Evolutionary conservation across 2,797 vertebrate genomes (phyloP), one percentile per base, ranked within the genome.

Genomic region (Columba guinea): DNA sequence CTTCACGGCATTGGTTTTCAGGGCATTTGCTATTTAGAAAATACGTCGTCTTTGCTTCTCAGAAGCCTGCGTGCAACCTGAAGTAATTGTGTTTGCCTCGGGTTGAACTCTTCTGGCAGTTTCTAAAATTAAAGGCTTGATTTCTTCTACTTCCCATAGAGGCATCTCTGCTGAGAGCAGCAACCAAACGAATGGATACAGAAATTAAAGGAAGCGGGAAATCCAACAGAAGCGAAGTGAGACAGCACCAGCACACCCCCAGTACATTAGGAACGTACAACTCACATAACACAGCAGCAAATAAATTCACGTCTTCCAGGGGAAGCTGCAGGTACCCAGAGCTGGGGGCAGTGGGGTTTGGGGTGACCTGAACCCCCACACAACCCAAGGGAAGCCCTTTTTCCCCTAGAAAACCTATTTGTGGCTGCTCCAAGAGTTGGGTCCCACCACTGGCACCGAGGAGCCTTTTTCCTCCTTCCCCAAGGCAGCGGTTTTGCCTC

Each of bases 261-360:
- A 0, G 0, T 4, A 3, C 39, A 7, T 16, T 5, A 7, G 85
- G 35, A 20, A 11, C 0, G 1, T 0, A 1, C 34, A n/a, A 0
- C 77, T 46, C 69, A 0, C 16, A 1, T 0, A n/a, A 23, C 3
- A 1, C 30, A 19, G 34, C 3, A 24, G 58, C 55, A 26, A 5
- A 35, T 2, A 8, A 32, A 27, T 2, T 2, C 11, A 3, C 10
- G 0, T 37, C 58, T 56, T 30, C 73, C n/a, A 19, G 37, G n/a
- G 76, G 58, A 12, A 1, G 53, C 32, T 21, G 5, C 0, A 44
- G 44, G 44, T 44, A 44, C 59, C 17, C 16, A 0, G 20, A 8
- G 18, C 32, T 13, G 79, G 49, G 34, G 34, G 44, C 18, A 15
- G 46, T 3, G 27, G 70, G 12, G 13, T 14, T 2, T 1, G 9